A percentile compares a stretch with the other conserved stretches of the same genome.
Evolutionary conservation across 2,888 invertebrate species (phyloP).

Genomic region (Drosophila seclusa): DNA sequence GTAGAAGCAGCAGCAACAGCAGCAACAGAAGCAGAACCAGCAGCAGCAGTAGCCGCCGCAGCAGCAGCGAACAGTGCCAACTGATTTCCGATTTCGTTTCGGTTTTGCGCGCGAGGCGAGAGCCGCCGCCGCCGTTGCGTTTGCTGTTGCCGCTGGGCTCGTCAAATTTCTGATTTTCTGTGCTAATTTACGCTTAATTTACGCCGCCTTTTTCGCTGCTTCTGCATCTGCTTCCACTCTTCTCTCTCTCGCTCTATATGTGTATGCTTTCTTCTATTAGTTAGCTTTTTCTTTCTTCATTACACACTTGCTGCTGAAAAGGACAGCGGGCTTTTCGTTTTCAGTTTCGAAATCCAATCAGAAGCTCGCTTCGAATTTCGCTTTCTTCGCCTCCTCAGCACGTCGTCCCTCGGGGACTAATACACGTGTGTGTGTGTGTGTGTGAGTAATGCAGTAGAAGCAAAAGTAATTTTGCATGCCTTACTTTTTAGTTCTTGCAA

Average conservation of each 20-base stretch:
- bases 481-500: background rate
- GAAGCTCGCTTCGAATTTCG: slow-evolving; percentile 3
- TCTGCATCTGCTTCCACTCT: slow-evolving; percentile 26
- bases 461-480: slow-evolving; percentile 10
- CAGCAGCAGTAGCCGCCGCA: slow-evolving; percentile 32
- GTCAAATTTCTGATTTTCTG: slow-evolving; percentile 58
- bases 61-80: slow-evolving; percentile 53
- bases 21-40: slow-evolving; percentile 18
- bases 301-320: slow-evolving; percentile 37
- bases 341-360: slow-evolving; percentile 3
- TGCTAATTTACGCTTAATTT: slow-evolving; percentile 75
- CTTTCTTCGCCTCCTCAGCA: slow-evolving; percentile 30
- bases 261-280: slow-evolving; percentile 29
- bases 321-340: slow-evolving; percentile 50
- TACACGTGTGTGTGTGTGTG: background rate
- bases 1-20: slow-evolving; percentile 41
- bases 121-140: slow-evolving; percentile 28
- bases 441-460: slow-evolving; percentile 3
- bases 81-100: slow-evolving; percentile 70
- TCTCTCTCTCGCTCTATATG: slow-evolving; percentile 1
- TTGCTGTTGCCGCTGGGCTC: slow-evolving; percentile 41
- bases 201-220: slow-evolving; percentile 59
- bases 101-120: slow-evolving; percentile 66
- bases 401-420: slow-evolving; percentile 6
- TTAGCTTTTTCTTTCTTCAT: slow-evolving; percentile 20